A percentile compares a stretch with the other conserved stretches of the same genome.
phyloP scores from a whole-genome alignment of 2,888 invertebrate species.

The Drosophila helvetica region DNA sequence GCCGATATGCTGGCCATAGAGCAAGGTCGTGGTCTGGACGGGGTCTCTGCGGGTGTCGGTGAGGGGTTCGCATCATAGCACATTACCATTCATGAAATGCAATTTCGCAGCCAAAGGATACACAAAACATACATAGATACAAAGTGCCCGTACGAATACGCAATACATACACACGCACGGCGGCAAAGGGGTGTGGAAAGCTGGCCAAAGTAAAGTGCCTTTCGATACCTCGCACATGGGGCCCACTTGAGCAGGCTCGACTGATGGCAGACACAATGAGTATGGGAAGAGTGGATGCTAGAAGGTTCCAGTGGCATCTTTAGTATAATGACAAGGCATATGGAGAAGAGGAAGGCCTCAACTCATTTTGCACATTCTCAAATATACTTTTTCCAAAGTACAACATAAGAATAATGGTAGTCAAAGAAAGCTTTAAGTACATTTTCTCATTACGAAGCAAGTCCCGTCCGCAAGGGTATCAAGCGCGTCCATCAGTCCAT shows the following conservation, averaged over 20 bases:
- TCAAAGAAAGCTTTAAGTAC: too few species aligned
- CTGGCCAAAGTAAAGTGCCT: slow-evolving; percentile 62
- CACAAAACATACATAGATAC: slow-evolving; percentile 45
- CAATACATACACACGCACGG: slow-evolving; percentile 2
- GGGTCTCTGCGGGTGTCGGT: not conserved
- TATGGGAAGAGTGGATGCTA: not conserved
- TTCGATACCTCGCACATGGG: slow-evolving; percentile 34
- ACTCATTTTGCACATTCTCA: too few species aligned
- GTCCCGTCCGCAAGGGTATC: slow-evolving; percentile 1
- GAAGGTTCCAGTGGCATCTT: not conserved
- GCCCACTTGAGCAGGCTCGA: not conserved
- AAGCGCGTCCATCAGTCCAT: not conserved
- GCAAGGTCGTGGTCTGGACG: slow-evolving; percentile 1
- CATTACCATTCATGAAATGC: slow-evolving; percentile 77
- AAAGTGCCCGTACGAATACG: slow-evolving; percentile 43
- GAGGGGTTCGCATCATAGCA: slow-evolving; percentile 61
- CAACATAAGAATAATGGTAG: too few species aligned
- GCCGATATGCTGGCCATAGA: not conserved
- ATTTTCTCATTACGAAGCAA: too few species aligned
- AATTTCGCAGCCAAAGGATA: slow-evolving; percentile 68
- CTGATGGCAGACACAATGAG: too few species aligned
- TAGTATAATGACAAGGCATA: too few species aligned
- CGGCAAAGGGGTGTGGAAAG: slow-evolving; percentile 12
- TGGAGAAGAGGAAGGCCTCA: too few species aligned
- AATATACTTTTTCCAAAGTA: too few species aligned